Conservation (phyloP, 2,113 vertebrate genomes). For the Cettia cetti region DNA sequence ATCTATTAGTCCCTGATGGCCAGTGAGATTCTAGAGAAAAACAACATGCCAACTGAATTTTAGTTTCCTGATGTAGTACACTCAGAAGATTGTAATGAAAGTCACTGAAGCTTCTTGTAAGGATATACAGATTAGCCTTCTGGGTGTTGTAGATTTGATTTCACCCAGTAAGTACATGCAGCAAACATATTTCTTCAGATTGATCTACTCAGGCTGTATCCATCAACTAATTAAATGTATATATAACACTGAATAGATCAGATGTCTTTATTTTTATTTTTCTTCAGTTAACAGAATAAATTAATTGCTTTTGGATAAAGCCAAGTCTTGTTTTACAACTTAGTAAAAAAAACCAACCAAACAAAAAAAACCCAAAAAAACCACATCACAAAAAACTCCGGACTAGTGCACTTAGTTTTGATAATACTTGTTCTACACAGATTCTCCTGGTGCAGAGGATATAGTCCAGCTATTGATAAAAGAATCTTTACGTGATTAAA, state of each 20-base stretch:
- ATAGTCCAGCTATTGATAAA: not conserved
- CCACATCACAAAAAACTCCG: not conserved
- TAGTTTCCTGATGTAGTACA: not conserved
- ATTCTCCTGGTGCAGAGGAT: not conserved
- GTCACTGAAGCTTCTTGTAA: not conserved
- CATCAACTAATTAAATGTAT: conserved; percentile 17
- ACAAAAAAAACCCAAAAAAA: accelerated
- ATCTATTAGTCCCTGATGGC: not conserved
- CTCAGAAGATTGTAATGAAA: not conserved
- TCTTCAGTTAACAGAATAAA: not conserved
- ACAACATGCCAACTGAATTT: not conserved
- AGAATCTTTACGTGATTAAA: conserved; percentile 1
- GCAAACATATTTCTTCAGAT: conserved; percentile 22
- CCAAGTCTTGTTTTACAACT: not conserved
- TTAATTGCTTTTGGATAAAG: conserved; percentile 13
- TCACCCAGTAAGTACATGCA: not conserved
- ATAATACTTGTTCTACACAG: not conserved
- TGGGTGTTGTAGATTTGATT: not conserved
- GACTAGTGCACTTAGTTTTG: not conserved
- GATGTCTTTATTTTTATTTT: not conserved
- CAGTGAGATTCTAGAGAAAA: not conserved
- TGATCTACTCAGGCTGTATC: not conserved
- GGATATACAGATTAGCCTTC: not conserved
- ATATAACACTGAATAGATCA: not conserved
- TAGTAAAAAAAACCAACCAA: not conserved